Base-by-base conservation (phyloP, 1,140 invertebrate genomes). In the Drosophila parabipectinata region DNA sequence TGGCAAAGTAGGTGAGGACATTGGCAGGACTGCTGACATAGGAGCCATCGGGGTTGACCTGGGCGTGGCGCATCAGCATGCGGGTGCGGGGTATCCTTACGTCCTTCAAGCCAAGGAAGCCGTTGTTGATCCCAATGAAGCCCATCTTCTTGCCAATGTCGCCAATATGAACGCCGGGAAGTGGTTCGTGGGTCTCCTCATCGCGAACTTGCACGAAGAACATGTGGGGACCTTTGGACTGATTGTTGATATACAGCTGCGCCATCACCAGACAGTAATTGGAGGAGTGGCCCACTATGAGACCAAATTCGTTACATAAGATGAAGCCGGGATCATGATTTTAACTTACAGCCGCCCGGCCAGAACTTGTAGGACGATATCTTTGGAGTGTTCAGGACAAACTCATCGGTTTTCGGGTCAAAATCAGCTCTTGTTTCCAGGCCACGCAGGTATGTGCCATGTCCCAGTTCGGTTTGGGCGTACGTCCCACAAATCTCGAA, bases 111-210 rank as follows among this genome's bases (percentile, higher is more conserved):
- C 96, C 96, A 0, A 98, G 93, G 91, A 96, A 98, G 0, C 98
- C 98, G 93, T 99, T 99, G 90, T 99, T 98, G 3, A 96, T 95
- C 1, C 94, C 95, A 85, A 96, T 96, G 94, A 98, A 97, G 41
- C 97, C 97, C 76, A 98, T 93, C 91, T 99, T 99, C 47, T 96
- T 95, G 4, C 98, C 98, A 79, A 99, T 99, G 92, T 99, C 98
- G 12, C 98, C 98, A 50, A 99, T 95, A 88, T 96, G 96, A 39
- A 99, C 96, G n/a, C 98, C 98, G 56, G 95, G 94, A 44, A 99
- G 79, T 0, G 98, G 97, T 92, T 95, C 93, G 83, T 98, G 97
- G 0, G 96, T 98, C 54, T 97, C 95, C 83, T 97, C 94, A 88
- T 98, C 96, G 59, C 98, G 93, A 2, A 99, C 92, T 90, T 98